Base-by-base conservation (phyloP, 1,140 invertebrate species). In the Megathymus violae region DNA sequence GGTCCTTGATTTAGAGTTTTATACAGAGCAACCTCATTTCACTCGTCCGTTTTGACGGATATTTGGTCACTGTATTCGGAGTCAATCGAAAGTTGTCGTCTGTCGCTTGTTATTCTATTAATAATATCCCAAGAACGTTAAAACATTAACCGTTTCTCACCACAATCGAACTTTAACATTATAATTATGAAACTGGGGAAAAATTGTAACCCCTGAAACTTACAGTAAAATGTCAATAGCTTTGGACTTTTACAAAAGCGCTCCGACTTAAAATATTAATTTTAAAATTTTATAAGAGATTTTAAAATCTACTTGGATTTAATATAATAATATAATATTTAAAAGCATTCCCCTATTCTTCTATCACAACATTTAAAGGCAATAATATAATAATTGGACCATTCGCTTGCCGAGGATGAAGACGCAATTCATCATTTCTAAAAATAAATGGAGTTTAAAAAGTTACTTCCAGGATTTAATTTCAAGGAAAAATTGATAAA, bases 321-420 rank as follows among this genome's bases (percentile, higher is more conserved):
- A 44, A 67, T 76, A 72, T 73, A 73, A 74, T 74, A 64, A 67
- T 64, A 69, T 67, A 70, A 67, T 67, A 66, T 54, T 41, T 68
- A 67, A 67, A 67, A 67, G 64, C 64, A 56, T 67, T 54, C 59
- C 36, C 54, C 69, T 82, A 77, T 58, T 77, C 67, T 48, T 72
- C 86, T 86, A 89, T 89, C 87, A 89, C 87, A 89, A 89, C 86
- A 82, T 80, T 82, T 61, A 88, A 89, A 89, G 86, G 86, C 86
- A 82, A 78, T 79, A 70, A 78, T 79, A 70, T 67, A 77, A 77
- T 71, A 72, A 69, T 89, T 87, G 86, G 84, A 87, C 86, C 84
- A 72, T 81, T 81, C 71, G 75, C 84, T 87, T 86, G 81, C 77
- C 80, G 77, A 80, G 71, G 71, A 79, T 78, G 60, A 68, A 60